Percentiles rank a stretch among this genome's conserved stretches.
phyloP scores from a whole-genome alignment of 2,797 vertebrate species.

The Gymnothorax javanicus region DNA sequence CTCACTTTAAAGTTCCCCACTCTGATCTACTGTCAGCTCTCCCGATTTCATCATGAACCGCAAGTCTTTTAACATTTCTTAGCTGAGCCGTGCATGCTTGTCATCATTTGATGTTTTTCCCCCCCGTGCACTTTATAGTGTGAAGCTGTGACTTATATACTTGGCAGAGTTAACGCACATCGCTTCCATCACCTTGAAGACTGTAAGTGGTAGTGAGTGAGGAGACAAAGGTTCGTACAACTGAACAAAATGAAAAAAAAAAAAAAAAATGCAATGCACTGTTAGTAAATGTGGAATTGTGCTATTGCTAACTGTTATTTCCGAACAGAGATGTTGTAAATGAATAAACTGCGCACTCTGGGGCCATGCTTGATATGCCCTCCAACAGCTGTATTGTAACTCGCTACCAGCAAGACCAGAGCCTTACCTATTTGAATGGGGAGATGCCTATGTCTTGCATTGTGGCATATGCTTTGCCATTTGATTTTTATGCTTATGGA shows the following conservation, averaged over 20 bases:
- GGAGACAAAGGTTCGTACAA: slow-evolving; percentile 58
- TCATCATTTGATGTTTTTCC: slow-evolving; percentile 67
- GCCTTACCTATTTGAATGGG: too few species aligned
- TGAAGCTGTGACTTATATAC: slow-evolving; percentile 71
- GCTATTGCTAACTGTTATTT: background rate
- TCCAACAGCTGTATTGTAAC: too few species aligned
- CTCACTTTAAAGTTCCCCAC: slow-evolving; percentile 67
- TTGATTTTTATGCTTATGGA: too few species aligned
- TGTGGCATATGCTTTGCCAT: too few species aligned
- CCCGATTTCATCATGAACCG: slow-evolving; percentile 65
- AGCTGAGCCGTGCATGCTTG: slow-evolving; percentile 72
- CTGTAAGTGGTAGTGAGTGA: slow-evolving; percentile 71
- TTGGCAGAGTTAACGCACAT: slow-evolving; percentile 76
- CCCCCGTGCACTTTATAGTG: slow-evolving; percentile 56
- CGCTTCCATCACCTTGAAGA: slow-evolving; percentile 76
- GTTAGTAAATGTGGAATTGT: slow-evolving; percentile 42
- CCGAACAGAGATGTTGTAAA: background rate
- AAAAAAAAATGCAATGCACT: slow-evolving; percentile 25
- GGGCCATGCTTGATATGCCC: too few species aligned
- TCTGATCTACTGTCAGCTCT: slow-evolving; percentile 74
- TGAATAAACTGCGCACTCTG: background rate
- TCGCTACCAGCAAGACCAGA: too few species aligned
- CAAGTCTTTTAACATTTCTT: slow-evolving; percentile 77
- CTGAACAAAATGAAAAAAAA: slow-evolving; percentile 59
- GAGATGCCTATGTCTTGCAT: too few species aligned